Conservation (phyloP, 2,797 vertebrate genomes). For the Neopelma chrysocephalum region DNA sequence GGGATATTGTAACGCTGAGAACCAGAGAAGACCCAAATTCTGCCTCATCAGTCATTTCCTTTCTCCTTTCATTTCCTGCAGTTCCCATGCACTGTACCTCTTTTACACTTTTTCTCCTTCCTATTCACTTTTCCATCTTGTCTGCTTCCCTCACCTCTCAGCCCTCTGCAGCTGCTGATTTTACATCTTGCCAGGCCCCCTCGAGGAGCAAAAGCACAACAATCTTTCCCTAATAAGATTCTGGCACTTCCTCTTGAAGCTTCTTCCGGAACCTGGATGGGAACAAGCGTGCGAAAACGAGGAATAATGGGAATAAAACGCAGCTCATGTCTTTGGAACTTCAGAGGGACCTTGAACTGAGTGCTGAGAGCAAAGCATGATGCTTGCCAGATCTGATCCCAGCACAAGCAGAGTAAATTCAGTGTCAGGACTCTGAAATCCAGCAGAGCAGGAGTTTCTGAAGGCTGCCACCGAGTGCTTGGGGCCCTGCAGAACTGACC, state of each 20-base stretch:
- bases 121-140: background rate
- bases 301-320: background rate
- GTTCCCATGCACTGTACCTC: background rate
- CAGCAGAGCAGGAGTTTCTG: background rate
- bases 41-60: background rate
- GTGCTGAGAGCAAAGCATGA: rapidly evolving
- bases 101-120: background rate
- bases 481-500: background rate
- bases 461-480: background rate
- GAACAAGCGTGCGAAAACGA: constrained; percentile 22
- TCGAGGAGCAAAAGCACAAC: background rate
- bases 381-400: background rate
- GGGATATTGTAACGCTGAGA: background rate
- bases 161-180: background rate
- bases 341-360: background rate
- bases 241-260: constrained; percentile 3
- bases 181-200: background rate
- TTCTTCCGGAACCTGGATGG: background rate
- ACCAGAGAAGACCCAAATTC: background rate
- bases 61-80: background rate
- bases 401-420: background rate
- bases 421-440: background rate
- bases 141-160: background rate
- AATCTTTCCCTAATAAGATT: background rate
- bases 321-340: background rate